A percentile compares a stretch with the other conserved stretches of the same genome.
Evolutionary conservation across 2,797 vertebrate species (phyloP).

Genomic region (Myotis findleyi): DNA sequence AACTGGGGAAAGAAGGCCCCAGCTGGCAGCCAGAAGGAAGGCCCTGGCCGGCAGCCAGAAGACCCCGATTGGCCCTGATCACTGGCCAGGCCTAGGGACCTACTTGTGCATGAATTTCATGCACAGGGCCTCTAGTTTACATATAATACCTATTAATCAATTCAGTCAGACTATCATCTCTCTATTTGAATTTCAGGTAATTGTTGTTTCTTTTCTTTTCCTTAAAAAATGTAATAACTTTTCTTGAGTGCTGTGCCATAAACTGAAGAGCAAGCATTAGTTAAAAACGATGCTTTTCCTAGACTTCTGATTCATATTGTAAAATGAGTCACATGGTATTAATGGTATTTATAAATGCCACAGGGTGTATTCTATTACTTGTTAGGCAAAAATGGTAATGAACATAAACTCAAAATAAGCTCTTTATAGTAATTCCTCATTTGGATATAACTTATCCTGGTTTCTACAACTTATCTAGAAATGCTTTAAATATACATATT

Average conservation of each 20-base stretch:
- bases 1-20: too few species aligned
- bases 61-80: too few species aligned
- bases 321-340: neutral
- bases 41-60: too few species aligned
- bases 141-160: neutral
- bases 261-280: neutral
- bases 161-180: neutral
- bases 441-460: neutral
- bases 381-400: neutral
- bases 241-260: neutral
- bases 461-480: constrained; percentile 35
- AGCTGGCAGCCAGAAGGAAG: too few species aligned
- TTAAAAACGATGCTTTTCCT: neutral
- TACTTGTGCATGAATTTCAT: too few species aligned
- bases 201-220: neutral
- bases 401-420: neutral
- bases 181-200: neutral
- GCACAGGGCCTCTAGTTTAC: too few species aligned
- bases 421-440: neutral
- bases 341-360: neutral
- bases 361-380: neutral
- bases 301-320: neutral
- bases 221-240: neutral
- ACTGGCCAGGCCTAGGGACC: too few species aligned
- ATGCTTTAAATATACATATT: neutral